Evolutionary conservation across 2,113 vertebrate species (phyloP), one percentile per base, ranked within the genome.

Genomic region (Amblyornis subalaris): DNA sequence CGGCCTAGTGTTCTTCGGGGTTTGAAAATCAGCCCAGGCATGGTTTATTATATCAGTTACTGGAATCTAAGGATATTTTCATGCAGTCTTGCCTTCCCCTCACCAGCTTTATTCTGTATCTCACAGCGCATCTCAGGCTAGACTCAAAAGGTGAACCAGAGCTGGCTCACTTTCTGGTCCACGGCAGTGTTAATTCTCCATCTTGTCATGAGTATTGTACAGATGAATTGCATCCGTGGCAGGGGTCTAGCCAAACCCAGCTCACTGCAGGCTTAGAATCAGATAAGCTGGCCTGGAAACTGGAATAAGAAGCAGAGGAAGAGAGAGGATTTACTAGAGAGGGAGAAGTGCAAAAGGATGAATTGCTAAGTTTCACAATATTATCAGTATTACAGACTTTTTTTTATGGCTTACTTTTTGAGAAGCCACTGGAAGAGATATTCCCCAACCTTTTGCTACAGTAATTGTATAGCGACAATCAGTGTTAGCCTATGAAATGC

Each of bases 401-500:
- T 93, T 92, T 88, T 95, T 89, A 94, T 65, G 96, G 96, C 96
- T 97, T 96, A 96, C 89, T 97, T 96, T 95, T 93, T 94, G 90
- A 96, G 95, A 97, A 97, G 89, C 94, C 90, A 62, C 95, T 91
- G 66, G 90, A 92, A 97, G 81, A 95, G 87, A 97, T 96, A 96
- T 90, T 87, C 89, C 91, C 96, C 93, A 75, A 73, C 25, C 40
- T 96, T 90, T 89, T 28, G 26, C 47, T 96, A 96, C 73, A 79
- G 81, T 90, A 66, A 92, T 94, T 96, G 67, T 91, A 96, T 95
- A 94, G 96, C 2, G 98, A 98, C 98, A 98, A 98, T 98, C 97
- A 97, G 95, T 87, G 38, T 94, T 96, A 93, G 94, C 96, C 96
- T 96, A 77, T 25, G 88, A 97, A 98, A 98, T 88, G 94, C 88